Conservation (phyloP, 2,797 vertebrate species). For the Meriones psammophilus region DNA sequence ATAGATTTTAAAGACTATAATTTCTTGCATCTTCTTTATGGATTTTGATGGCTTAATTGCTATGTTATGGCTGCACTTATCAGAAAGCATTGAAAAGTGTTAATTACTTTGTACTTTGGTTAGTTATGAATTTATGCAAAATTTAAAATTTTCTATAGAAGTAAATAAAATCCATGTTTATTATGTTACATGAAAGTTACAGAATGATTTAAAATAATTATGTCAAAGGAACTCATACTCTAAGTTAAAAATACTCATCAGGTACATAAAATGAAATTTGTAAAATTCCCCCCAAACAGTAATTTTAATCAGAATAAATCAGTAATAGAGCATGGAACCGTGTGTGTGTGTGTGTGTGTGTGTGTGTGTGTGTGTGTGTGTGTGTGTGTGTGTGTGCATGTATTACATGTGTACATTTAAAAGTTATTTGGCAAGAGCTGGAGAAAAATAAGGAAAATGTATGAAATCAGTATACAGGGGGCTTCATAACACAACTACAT, state of each 20-base stretch:
- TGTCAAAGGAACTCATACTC: slow-evolving; percentile 80
- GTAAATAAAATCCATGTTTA: slow-evolving; percentile 88
- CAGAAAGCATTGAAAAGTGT: slow-evolving; percentile 87
- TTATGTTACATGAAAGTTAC: slow-evolving; percentile 87
- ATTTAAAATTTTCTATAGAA: slow-evolving; percentile 87
- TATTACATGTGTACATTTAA: accelerated
- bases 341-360: neutral
- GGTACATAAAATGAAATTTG: slow-evolving; percentile 84
- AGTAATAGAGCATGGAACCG: neutral
- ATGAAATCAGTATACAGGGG: neutral
- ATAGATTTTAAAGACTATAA: slow-evolving; percentile 83
- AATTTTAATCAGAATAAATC: slow-evolving; percentile 21
- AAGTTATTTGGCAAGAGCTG: neutral
- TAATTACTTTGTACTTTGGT: slow-evolving; percentile 88
- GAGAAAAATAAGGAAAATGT: neutral
- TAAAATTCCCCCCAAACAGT: slow-evolving; percentile 72
- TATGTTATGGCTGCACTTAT: slow-evolving; percentile 87
- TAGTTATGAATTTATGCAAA: slow-evolving; percentile 86
- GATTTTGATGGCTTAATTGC: slow-evolving; percentile 87
- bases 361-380: neutral
- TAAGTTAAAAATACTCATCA: slow-evolving; percentile 81
- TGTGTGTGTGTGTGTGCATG: neutral
- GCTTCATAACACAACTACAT: neutral
- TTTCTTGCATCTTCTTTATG: slow-evolving; percentile 84
- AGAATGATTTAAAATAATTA: slow-evolving; percentile 88